Conservation (phyloP, 2,888 invertebrate species). For the Nomada lathburiana region DNA sequence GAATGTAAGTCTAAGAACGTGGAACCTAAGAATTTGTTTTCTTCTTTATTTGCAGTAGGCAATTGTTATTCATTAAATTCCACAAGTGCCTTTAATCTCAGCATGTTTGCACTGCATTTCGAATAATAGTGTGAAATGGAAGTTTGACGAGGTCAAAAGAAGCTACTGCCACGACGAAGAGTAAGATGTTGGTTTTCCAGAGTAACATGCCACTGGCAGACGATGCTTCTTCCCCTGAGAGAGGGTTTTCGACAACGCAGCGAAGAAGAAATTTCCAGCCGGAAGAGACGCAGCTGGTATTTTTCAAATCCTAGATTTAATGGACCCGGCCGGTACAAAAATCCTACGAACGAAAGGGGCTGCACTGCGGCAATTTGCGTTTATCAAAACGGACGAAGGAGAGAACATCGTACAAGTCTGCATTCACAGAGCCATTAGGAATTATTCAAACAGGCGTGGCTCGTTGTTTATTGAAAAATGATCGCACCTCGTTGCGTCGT, state of each 20-base stretch:
- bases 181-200: conserved; percentile 11
- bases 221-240: conserved; percentile 12
- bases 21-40: too few species aligned
- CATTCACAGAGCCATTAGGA: conserved; percentile 46
- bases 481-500: conserved; percentile 8
- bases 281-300: conserved; percentile 18
- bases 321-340: conserved; percentile 44
- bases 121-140: conserved; percentile 19
- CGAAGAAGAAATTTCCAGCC: conserved; percentile 19
- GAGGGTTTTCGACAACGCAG: conserved; percentile 15
- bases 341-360: not conserved
- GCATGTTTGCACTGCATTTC: conserved; percentile 41
- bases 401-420: conserved; percentile 22
- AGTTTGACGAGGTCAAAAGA: conserved; percentile 36
- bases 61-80: too few species aligned
- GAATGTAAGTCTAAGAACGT: too few species aligned
- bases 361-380: conserved; percentile 18
- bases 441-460: conserved; percentile 33
- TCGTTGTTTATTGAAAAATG: conserved; percentile 40
- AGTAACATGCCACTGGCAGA: not conserved
- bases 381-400: conserved; percentile 52
- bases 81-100: too few species aligned
- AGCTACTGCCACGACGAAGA: conserved; percentile 20
- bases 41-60: too few species aligned
- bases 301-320: conserved; percentile 49